Evolutionary conservation across 2,888 invertebrate genomes (phyloP).

Genomic region (Xanthia icteritia): DNA sequence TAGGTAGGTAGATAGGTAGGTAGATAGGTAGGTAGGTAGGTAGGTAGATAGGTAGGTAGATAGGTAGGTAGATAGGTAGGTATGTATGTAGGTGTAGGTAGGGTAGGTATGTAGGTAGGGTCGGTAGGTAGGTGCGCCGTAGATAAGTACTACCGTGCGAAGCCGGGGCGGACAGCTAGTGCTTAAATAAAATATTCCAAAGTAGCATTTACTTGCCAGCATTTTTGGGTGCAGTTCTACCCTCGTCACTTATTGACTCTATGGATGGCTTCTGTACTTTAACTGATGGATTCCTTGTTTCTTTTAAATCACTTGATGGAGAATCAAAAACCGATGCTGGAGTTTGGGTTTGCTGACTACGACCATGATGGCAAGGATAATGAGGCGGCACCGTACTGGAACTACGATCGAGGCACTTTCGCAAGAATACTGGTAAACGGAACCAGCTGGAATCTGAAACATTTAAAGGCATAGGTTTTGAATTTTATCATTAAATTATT

Average conservation of each 20-base stretch:
- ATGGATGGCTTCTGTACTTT: slow-evolving; percentile 8
- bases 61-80: no score
- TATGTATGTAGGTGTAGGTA: no score
- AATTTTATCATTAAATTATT: not conserved
- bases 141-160: no score
- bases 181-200: not conserved
- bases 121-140: no score
- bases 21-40: no score
- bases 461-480: not conserved
- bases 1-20: no score
- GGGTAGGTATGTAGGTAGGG: no score
- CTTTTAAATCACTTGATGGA: not conserved
- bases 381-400: not conserved
- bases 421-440: not conserved
- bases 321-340: not conserved
- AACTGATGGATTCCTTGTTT: not conserved
- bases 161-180: no score
- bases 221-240: not conserved
- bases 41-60: no score
- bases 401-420: not conserved
- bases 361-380: not conserved
- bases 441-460: not conserved
- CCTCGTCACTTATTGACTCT: not conserved
- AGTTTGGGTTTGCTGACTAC: slow-evolving; percentile 6
- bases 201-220: slow-evolving; percentile 7